Conservation (phyloP, 2,888 invertebrate genomes). For the Lymantria monacha region DNA sequence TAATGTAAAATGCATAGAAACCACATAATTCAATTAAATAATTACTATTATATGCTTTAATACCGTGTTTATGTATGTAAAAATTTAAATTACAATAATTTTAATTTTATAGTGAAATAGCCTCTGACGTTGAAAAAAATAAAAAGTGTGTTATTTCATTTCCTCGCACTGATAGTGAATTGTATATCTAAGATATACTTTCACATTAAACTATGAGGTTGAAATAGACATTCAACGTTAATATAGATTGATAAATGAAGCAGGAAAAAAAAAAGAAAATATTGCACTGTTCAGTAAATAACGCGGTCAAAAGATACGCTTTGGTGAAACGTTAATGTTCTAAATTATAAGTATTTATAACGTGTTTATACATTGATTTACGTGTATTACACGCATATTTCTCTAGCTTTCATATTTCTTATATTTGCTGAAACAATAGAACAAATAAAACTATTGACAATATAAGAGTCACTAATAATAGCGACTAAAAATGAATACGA, state of each 20-base stretch:
- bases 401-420: not conserved
- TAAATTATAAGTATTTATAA: constrained; percentile 10
- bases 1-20: too few species aligned
- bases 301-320: constrained; percentile 46
- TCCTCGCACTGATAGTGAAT: not conserved
- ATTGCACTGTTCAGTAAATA: constrained; percentile 36
- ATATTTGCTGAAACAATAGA: too few species aligned
- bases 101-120: not conserved
- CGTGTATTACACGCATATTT: not conserved
- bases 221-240: constrained; percentile 15
- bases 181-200: constrained; percentile 13
- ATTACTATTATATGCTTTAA: too few species aligned
- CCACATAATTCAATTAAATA: too few species aligned
- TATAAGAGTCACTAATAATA: too few species aligned
- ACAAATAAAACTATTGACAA: too few species aligned
- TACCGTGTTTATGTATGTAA: not conserved
- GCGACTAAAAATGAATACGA: too few species aligned
- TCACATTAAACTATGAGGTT: constrained; percentile 15
- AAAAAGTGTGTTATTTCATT: not conserved
- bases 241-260: constrained; percentile 26
- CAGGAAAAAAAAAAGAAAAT: constrained; percentile 27
- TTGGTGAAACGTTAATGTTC: constrained; percentile 37
- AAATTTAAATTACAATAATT: not conserved
- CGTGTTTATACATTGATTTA: constrained; percentile 10
- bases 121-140: not conserved